phyloP scores from a whole-genome alignment of 2,113 vertebrate species.

The Aegotheles bennettii region DNA sequence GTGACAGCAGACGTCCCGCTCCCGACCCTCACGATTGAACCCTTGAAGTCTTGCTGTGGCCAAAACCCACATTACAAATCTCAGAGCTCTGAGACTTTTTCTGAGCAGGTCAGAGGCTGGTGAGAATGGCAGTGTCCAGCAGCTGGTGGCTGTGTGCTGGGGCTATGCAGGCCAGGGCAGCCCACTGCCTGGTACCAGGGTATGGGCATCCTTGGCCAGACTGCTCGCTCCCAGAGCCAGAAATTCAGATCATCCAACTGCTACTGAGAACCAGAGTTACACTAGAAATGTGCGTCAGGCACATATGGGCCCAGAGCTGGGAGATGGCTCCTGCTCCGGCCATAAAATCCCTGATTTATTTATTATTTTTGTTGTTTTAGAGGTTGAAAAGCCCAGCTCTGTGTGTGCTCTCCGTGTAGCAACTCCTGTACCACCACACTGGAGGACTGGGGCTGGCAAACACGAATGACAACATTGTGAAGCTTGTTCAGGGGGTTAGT shows the following conservation, averaged over 20 bases:
- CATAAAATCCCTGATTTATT: neutral
- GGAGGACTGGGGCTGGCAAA: neutral
- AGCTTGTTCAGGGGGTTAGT: neutral
- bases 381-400: neutral
- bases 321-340: neutral
- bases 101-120: accelerated
- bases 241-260: constrained; percentile 32
- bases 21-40: neutral
- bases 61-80: neutral
- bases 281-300: neutral
- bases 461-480: neutral
- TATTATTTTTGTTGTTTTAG: neutral
- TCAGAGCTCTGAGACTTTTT: accelerated
- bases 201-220: neutral
- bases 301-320: neutral
- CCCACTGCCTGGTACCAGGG: accelerated
- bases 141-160: neutral
- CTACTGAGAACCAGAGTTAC: neutral
- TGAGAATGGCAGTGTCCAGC: neutral
- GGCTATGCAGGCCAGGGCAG: neutral
- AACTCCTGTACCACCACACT: neutral
- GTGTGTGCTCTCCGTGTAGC: neutral
- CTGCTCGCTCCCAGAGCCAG: neutral
- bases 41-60: accelerated
- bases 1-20: neutral